Conservation (phyloP, 2,888 invertebrate genomes). For the Myathropa florea region DNA sequence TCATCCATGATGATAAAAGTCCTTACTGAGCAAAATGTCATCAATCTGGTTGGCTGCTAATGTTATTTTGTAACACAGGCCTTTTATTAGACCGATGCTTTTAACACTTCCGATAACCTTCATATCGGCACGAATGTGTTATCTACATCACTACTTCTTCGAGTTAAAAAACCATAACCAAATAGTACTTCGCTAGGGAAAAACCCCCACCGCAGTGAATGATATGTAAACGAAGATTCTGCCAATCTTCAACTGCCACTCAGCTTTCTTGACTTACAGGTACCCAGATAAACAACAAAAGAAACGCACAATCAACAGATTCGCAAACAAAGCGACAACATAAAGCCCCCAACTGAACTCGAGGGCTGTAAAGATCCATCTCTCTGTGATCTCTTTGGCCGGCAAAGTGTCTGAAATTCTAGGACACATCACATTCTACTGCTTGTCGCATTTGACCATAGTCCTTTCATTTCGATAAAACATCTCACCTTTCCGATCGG, state of each 20-base stretch:
- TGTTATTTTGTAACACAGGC: too few relatives aligned
- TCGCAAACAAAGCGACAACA: neutral
- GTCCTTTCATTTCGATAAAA: slow-evolving; percentile 12
- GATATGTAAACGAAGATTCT: too few relatives aligned
- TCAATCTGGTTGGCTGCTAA: too few relatives aligned
- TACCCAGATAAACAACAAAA: neutral
- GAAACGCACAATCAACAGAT: neutral
- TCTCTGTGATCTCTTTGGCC: slow-evolving; percentile 24
- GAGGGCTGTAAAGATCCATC: slow-evolving; percentile 2
- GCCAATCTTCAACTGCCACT: neutral
- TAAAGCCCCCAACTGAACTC: neutral
- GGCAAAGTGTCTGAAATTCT: slow-evolving; percentile 26
- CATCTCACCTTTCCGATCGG: slow-evolving; percentile 36
- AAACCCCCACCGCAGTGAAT: too few relatives aligned
- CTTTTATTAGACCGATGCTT: too few relatives aligned
- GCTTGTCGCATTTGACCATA: slow-evolving; percentile 46
- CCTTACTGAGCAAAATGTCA: too few relatives aligned
- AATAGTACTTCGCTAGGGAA: too few relatives aligned
- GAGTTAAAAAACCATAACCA: too few relatives aligned
- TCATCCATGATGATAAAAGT: too few relatives aligned
- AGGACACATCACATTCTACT: slow-evolving; percentile 18
- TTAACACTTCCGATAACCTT: too few relatives aligned
- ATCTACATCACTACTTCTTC: too few relatives aligned
- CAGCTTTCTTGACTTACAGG: neutral
- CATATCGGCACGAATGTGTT: too few relatives aligned